Evolutionary conservation across 2,797 vertebrate species (phyloP).

Genomic region (Amblyopsis hoosieri): DNA sequence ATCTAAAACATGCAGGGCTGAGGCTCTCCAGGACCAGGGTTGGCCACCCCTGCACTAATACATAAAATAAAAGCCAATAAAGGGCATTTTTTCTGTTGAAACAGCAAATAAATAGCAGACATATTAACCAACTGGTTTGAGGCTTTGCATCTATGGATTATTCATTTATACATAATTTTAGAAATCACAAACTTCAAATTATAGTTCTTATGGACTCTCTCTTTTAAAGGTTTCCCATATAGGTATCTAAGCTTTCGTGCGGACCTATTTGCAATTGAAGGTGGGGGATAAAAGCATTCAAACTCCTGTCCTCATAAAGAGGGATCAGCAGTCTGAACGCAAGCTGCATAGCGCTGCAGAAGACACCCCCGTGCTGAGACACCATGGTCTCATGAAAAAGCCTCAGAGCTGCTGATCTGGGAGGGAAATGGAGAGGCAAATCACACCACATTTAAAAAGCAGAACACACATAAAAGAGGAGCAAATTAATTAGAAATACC

Average conservation of each 20-base stretch:
- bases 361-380: conserved; percentile 61
- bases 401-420: conserved; percentile 64
- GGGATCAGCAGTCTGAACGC: conserved; percentile 73
- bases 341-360: conserved; percentile 77
- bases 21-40: no score
- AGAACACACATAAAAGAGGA: not conserved
- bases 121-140: no score
- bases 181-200: no score
- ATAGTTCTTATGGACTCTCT: conserved; percentile 17
- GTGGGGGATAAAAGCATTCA: conserved; percentile 75
- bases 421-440: conserved; percentile 48
- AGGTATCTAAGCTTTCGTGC: conserved; percentile 64
- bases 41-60: no score
- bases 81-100: no score
- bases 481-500: no score
- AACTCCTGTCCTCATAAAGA: conserved; percentile 81
- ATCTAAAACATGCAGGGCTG: no score
- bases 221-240: conserved; percentile 72
- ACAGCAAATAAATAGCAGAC: no score
- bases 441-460: conserved; percentile 32
- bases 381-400: conserved; percentile 58
- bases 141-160: no score
- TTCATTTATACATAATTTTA: no score
- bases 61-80: no score
- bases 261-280: conserved; percentile 76